A percentile compares a stretch with the other conserved stretches of the same genome.
Conservation (phyloP, 2,113 vertebrate species). For the Mormyrus iriodes region DNA sequence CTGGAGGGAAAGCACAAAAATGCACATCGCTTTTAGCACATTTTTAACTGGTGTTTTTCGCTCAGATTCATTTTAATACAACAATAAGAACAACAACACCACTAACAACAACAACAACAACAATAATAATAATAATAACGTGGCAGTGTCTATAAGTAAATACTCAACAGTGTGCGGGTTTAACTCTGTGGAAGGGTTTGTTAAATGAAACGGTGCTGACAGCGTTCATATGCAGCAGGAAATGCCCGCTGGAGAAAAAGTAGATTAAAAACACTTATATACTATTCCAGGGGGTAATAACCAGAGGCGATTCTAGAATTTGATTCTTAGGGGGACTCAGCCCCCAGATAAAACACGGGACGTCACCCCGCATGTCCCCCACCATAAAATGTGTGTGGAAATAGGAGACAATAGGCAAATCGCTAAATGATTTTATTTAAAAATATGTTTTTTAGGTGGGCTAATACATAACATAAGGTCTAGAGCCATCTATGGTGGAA, state of each 20-base stretch:
- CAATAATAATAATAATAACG: not conserved
- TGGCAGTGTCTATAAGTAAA: not conserved
- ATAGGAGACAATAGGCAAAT: not conserved
- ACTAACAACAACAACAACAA: not conserved
- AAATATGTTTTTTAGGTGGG: not conserved
- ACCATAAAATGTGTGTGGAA: not conserved
- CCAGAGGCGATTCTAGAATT: not conserved
- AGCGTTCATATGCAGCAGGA: not conserved
- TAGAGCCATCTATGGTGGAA: not conserved
- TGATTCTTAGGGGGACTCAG: not conserved
- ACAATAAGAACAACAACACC: not conserved
- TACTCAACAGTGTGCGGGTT: not conserved
- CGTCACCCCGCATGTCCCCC: not conserved
- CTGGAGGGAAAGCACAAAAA: slow-evolving; percentile 57
- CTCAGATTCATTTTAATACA: not conserved
- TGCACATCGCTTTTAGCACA: not conserved
- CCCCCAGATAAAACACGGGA: not conserved
- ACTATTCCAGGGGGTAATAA: not conserved
- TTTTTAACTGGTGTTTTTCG: not conserved
- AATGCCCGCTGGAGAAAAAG: not conserved
- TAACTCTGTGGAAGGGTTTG: not conserved
- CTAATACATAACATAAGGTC: not conserved
- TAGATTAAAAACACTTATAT: not conserved
- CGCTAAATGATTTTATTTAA: not conserved
- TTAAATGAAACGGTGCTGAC: not conserved